Percentiles rank a stretch among this genome's conserved stretches.
Conservation (phyloP, 30 jellyfish, hydroid and myxozoan genomes). For the Hydractinia echinata region DNA sequence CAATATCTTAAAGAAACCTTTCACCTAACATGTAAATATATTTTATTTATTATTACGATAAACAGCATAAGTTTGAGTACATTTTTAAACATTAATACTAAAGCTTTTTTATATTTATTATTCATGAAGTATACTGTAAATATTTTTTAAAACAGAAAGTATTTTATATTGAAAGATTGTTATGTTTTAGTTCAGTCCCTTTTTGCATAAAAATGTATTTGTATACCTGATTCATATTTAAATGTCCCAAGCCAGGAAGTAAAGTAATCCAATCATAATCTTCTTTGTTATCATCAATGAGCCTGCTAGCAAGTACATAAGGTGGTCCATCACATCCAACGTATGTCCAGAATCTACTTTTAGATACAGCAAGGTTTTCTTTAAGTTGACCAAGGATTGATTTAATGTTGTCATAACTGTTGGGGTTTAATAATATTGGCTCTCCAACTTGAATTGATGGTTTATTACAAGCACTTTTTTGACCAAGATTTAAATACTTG, state of each 20-base stretch:
- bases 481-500: neutral
- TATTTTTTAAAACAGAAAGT: too few relatives aligned
- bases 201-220: too few relatives aligned
- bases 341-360: neutral
- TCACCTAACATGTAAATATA: neutral
- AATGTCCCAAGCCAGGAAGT: neutral
- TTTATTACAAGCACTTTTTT: neutral
- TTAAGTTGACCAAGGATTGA: neutral
- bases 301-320: neutral
- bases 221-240: conserved; percentile 3
- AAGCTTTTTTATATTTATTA: too few relatives aligned
- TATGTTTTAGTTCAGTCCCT: too few relatives aligned
- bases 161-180: too few relatives aligned
- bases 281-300: neutral
- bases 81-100: too few relatives aligned
- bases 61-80: too few relatives aligned
- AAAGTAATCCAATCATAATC: conserved; percentile 1
- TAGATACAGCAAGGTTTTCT: neutral
- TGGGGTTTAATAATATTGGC: conserved; percentile 17
- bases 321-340: conserved; percentile 10
- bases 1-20: neutral
- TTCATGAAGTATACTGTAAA: too few relatives aligned
- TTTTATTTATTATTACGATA: neutral
- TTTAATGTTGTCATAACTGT: neutral
- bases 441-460: conserved; percentile 1